Evolutionary conservation across 64 coral and sea anemone genomes (phyloP), one percentile per base, ranked within the genome.

Genomic region (Exaiptasia diaphana): DNA sequence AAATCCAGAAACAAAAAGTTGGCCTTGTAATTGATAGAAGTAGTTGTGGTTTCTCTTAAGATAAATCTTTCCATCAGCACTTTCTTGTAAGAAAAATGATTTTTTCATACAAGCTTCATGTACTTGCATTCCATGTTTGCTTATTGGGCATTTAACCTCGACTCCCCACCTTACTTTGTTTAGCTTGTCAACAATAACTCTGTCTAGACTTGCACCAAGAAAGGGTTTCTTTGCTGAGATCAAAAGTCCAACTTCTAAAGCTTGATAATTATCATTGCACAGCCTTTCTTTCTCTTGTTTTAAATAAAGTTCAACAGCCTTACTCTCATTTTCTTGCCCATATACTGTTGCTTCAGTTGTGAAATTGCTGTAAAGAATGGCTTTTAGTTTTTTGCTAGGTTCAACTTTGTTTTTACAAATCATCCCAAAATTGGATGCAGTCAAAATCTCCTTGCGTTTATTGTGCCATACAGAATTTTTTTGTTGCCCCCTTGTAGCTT

Each of bases 401-500:
- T 87, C 83, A 27, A 68, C 73, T 29, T 67, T 87, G 76, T 41
- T 77, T 41, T 87, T 87, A 5, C 71, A 71, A 67, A 60, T 60
- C 35, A 78, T 85, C 50, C 83, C 72, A 86, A 86, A 86, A 77
- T 87, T 78, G 50, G 85, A 79, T 24, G 85, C 74, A 53, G 74
- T 87, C 29, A 78, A 35, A 31, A 78, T 20, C 53, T 27, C 31
- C 29, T 68, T 87, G 38, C 85, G 77, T 69, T 78, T 78, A 37
- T 87, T 61, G 32, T 78, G 52, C 35, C 38, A 46, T 46, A 46
- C 15, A 76, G 33, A 76, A 7, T 75, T 75, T 50, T 46, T 52
- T 17, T 32, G 21, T 48, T 73, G 70, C 29, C 70, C 70, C 9
- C 70, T 49, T 20, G 70, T 73, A 9, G 31, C 38, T 25, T 25